phyloP scores from a whole-genome alignment of 2,797 vertebrate genomes.

The Poeciliopsis infans region DNA sequence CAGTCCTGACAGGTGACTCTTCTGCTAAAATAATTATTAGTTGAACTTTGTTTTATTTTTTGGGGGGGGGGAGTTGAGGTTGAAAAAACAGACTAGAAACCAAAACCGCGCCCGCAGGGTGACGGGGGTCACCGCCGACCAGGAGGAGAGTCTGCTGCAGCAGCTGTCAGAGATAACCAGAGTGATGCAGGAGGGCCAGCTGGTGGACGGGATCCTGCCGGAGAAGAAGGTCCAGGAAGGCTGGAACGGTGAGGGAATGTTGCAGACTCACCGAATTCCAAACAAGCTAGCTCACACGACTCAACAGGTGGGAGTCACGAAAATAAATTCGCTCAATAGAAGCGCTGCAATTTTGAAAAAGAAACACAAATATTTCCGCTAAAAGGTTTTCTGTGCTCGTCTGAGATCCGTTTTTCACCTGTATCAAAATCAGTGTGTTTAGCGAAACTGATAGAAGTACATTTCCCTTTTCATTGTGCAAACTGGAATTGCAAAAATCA shows the following conservation, averaged over 20 bases:
- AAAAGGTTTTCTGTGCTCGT: too few species aligned
- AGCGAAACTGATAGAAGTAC: too few species aligned
- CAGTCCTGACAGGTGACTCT: slow-evolving; percentile 85
- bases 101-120: slow-evolving; percentile 54
- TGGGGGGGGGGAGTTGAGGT: neutral
- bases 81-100: neutral
- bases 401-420: too few species aligned
- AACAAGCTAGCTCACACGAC: neutral
- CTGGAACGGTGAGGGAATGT: slow-evolving; percentile 83
- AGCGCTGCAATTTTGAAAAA: too few species aligned
- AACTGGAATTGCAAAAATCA: too few species aligned
- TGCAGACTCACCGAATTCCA: neutral
- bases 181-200: slow-evolving; percentile 90
- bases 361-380: too few species aligned
- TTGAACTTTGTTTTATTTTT: neutral
- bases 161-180: slow-evolving; percentile 93
- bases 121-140: slow-evolving; percentile 84
- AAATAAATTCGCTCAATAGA: too few species aligned
- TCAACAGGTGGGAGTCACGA: too few species aligned
- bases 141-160: slow-evolving; percentile 90
- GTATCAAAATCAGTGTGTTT: too few species aligned
- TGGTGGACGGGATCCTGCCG: slow-evolving; percentile 83
- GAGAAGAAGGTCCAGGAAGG: slow-evolving; percentile 84
- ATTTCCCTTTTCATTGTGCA: too few species aligned
- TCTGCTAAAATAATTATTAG: neutral